Percentiles rank a stretch among this genome's conserved stretches.
phyloP scores from a whole-genome alignment of 2,113 vertebrate species.

The Girardinichthys multiradiatus region DNA sequence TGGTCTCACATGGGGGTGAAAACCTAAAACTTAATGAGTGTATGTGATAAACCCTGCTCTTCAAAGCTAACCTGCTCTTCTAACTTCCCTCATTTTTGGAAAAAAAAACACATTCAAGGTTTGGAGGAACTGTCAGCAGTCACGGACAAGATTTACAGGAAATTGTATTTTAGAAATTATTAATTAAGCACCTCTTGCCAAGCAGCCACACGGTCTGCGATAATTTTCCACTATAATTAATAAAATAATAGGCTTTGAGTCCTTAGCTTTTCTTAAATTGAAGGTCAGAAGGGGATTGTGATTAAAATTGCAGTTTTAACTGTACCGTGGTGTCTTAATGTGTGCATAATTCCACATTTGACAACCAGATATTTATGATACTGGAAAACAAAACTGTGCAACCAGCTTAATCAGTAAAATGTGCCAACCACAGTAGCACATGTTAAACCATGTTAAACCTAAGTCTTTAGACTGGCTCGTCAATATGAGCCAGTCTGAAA shows the following conservation, averaged over 20 bases:
- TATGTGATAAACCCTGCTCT: neutral
- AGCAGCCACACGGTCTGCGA: neutral
- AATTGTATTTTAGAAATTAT: neutral
- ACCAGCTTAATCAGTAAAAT: neutral
- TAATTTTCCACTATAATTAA: neutral
- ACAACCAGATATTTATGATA: slow-evolving; percentile 7
- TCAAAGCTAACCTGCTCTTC: slow-evolving; percentile 4
- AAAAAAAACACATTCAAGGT: neutral
- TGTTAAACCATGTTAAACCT: neutral
- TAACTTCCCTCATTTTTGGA: neutral
- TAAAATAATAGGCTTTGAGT: neutral
- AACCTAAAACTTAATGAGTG: neutral
- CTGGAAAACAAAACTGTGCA: neutral
- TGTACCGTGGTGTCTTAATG: neutral
- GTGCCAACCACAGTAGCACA: neutral
- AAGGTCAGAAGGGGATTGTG: neutral
- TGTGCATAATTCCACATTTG: neutral
- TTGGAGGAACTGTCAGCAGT: neutral
- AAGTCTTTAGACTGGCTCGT: neutral
- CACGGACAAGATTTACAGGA: neutral
- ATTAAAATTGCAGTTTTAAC: slow-evolving; percentile 7
- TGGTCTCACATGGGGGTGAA: neutral
- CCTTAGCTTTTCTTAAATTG: neutral
- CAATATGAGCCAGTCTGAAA: neutral
- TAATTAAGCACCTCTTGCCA: neutral